Percentiles rank a stretch among this genome's conserved stretches.
Conservation (phyloP, 1,140 invertebrate species). For the Drosophila pseudoobscura region DNA sequence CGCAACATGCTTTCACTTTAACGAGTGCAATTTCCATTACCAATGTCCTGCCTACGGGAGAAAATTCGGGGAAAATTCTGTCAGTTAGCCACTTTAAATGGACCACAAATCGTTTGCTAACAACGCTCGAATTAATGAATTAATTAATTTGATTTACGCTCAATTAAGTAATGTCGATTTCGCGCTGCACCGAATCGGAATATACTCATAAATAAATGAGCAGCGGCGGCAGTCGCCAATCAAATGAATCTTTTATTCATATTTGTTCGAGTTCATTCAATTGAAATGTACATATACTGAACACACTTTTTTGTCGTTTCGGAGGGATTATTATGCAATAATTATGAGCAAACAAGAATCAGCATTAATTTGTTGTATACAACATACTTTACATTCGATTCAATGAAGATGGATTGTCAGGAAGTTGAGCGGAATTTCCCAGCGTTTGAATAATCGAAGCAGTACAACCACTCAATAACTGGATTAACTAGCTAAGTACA, state of each 20-base stretch:
- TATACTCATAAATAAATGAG: constrained; percentile 23
- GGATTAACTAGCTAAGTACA: constrained; percentile 1
- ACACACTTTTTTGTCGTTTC: neutral
- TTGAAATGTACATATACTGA: neutral
- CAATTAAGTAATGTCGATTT: constrained; percentile 46
- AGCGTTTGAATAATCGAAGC: too few species aligned
- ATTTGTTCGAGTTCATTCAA: constrained; percentile 15
- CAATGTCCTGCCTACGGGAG: neutral
- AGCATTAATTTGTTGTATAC: too few species aligned
- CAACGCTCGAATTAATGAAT: constrained; percentile 43
- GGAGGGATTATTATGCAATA: neutral
- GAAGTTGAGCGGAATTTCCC: too few species aligned
- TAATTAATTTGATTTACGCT: constrained; percentile 48
- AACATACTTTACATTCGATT: too few species aligned
- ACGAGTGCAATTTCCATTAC: neutral
- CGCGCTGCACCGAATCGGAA: constrained; percentile 6
- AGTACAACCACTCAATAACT: constrained; percentile 7
- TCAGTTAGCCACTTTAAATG: constrained; percentile 3
- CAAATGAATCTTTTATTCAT: constrained; percentile 44
- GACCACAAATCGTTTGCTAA: constrained; percentile 19
- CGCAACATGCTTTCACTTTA: constrained; percentile 7
- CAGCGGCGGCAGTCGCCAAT: neutral
- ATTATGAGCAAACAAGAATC: too few species aligned
- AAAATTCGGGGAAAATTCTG: neutral
- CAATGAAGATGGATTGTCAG: too few species aligned